Base-by-base conservation (phyloP, 2,113 vertebrate species). In the Chloropsis cyanopogon region DNA sequence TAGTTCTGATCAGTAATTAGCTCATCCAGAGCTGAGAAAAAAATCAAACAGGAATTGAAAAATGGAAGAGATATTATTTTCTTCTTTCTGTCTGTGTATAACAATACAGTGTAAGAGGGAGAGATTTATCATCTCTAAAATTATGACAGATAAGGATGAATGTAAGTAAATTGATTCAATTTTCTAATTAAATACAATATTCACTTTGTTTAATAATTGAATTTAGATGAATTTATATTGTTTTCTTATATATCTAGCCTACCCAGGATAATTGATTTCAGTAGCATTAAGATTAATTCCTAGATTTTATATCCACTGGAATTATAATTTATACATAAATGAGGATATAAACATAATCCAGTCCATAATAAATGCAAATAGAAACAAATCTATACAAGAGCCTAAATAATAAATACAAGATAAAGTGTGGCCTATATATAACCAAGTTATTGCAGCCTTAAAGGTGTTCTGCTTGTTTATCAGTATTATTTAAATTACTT, bases 171-270 rank as follows among this genome's bases (percentile, higher is more conserved):
- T 60, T 6, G n/a, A 93, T 91, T 93, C 57, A 72, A 79, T 79
- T 94, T 94, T 82, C 79, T 54, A 95, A 94, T 94, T 91, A 87
- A 95, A 95, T 56, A 72, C 50, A 82, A 79, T 57, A 93, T 89
- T 79, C 42, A 5, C 37, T 87, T 90, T 89, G 26, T 84, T 87
- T 71, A 82, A 82, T 72, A 96, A 94, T 64, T 82, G 49, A 85
- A 92, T 96, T 77, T 76, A n/a, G 50, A 93, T 73, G 24, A 68
- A 90, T 96, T 91, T 76, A 65, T 88, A 80, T 85, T 95, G 69
- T 91, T 96, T 95, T 84, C 42, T 63, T 71, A 52, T 64, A 79
- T 80, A 95, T 72, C 37, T 76, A 79, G 61, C 25, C 78, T 82
- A 57, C 52, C 56, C 47, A 87, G 26, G 64, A 80, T 46, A 92